Evolutionary conservation across 2,888 invertebrate species (phyloP).

Genomic region (Caradrina clavipalpis): DNA sequence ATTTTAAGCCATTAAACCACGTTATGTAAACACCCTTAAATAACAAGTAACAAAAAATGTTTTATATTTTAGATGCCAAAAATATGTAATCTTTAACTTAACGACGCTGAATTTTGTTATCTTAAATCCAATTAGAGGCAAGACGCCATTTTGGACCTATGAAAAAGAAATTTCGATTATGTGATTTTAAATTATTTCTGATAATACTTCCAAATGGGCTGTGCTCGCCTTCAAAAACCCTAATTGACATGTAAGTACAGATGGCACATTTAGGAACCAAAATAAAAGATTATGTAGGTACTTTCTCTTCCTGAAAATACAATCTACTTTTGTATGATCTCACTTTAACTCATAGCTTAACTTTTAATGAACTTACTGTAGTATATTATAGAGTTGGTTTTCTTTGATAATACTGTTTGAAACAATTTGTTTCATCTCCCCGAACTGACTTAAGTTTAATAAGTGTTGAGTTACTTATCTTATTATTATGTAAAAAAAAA

Average conservation of each 20-base stretch:
- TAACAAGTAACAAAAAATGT: neutral
- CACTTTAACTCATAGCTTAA: conserved; percentile 53
- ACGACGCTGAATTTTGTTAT: neutral
- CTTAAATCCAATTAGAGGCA: neutral
- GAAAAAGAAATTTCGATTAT: neutral
- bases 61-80: conserved; percentile 34
- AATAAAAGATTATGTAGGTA: neutral
- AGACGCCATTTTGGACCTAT: neutral
- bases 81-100: conserved; percentile 2
- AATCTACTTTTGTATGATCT: conserved; percentile 56
- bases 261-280: neutral
- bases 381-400: conserved; percentile 7
- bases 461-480: conserved; percentile 21
- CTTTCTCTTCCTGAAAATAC: neutral
- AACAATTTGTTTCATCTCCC: conserved; percentile 21
- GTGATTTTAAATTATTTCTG: neutral
- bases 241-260: neutral
- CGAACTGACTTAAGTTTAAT: conserved; percentile 15
- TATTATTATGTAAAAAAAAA: neutral
- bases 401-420: conserved; percentile 8
- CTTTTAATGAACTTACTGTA: conserved; percentile 17
- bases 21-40: neutral
- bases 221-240: neutral
- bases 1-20: neutral
- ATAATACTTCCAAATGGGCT: neutral